These are phyloP conservation scores for Minunthozetes semirufus DNA, from an alignment of 2,888 invertebrate species.

Conservation along the genomic window DNA sequence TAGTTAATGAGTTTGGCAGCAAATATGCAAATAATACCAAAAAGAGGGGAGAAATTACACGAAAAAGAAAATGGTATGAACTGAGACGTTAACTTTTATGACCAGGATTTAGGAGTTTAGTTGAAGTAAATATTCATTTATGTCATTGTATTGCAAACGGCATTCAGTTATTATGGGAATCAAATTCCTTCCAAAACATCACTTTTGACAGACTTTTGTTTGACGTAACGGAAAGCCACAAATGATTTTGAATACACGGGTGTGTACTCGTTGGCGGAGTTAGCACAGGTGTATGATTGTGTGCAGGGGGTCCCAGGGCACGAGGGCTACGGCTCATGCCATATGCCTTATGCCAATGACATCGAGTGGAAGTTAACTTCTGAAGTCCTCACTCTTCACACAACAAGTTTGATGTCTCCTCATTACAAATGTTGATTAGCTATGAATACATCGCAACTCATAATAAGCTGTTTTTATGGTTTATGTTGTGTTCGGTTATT, in stretches of 20 bases:
- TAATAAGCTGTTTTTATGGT: not conserved
- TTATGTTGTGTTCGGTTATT: not conserved
- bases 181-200: not conserved
- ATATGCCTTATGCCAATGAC: not conserved
- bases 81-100: not conserved
- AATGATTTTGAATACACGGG: not conserved
- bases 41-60: not conserved
- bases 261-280: not conserved
- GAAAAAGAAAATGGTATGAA: not conserved
- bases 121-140: not conserved
- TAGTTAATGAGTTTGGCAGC: too few relatives aligned
- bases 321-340: too few relatives aligned
- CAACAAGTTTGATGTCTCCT: not conserved
- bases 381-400: not conserved
- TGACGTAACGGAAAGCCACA: not conserved
- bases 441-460: not conserved
- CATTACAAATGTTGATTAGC: not conserved
- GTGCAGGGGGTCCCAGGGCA: too few relatives aligned
- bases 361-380: not conserved
- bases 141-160: not conserved
- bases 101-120: not conserved
- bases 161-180: not conserved
- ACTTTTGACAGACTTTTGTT: slow-evolving; percentile 6
- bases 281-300: not conserved
- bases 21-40: not conserved